Conservation (phyloP, 2,797 vertebrate genomes). For the Enteromius fasciolatus region DNA sequence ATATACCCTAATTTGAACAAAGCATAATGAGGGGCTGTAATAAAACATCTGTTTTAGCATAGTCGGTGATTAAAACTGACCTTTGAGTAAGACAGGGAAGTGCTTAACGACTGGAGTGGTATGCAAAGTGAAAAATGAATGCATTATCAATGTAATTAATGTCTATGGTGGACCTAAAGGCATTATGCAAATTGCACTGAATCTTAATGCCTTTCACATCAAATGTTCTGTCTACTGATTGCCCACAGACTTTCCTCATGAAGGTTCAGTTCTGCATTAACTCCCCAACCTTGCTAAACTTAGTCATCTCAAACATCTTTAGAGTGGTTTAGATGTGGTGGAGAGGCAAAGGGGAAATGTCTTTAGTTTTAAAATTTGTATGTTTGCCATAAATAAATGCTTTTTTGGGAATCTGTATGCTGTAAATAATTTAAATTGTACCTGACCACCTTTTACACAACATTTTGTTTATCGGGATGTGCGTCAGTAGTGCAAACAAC, state of each 20-base stretch:
- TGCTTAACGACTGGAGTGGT: conserved; percentile 62
- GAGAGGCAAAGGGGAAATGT: conserved; percentile 16
- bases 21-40: conserved; percentile 68
- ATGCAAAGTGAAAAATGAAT: conserved; percentile 60
- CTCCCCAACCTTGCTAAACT: conserved; percentile 52
- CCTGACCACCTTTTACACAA: background rate
- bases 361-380: background rate
- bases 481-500: background rate
- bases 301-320: conserved; percentile 51
- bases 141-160: conserved; percentile 74
- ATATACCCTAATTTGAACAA: conserved; percentile 68
- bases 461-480: background rate
- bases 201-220: conserved; percentile 64
- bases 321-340: conserved; percentile 51
- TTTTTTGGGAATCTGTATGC: background rate
- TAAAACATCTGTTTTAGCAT: conserved; percentile 72
- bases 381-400: background rate
- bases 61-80: conserved; percentile 74
- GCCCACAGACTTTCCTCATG: conserved; percentile 54
- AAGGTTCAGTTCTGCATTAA: conserved; percentile 58
- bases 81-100: conserved; percentile 67
- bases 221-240: conserved; percentile 58
- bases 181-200: conserved; percentile 72
- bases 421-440: conserved; percentile 1
- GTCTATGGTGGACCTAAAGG: conserved; percentile 70